A percentile compares a stretch with the other conserved stretches of the same genome.
Evolutionary conservation across 2,888 invertebrate genomes (phyloP).

Genomic region (Graphium colonna): DNA sequence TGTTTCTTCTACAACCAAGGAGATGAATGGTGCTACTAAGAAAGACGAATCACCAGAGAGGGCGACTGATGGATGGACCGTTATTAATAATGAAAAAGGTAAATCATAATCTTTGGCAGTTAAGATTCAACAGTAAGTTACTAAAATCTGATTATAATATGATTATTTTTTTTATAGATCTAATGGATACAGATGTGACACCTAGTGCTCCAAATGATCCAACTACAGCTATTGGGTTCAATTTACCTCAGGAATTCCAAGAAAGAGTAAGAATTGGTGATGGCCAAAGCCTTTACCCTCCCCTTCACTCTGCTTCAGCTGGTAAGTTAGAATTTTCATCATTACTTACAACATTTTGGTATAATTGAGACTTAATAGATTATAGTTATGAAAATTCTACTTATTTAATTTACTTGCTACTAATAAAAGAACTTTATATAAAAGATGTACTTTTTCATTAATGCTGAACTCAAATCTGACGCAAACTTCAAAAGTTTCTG

Average conservation of each 20-base stretch:
- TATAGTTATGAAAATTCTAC: too few species aligned
- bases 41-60: slow-evolving; percentile 53
- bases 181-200: slow-evolving; percentile 42
- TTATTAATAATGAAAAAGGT: slow-evolving; percentile 67
- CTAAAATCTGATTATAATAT: background rate
- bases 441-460: too few species aligned
- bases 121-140: background rate
- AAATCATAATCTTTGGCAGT: slow-evolving; percentile 13
- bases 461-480: too few species aligned
- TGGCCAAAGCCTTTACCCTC: slow-evolving; percentile 52
- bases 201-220: slow-evolving; percentile 32
- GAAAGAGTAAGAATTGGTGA: slow-evolving; percentile 44
- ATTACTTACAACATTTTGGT: too few species aligned
- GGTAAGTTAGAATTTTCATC: slow-evolving; percentile 40
- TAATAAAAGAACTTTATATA: too few species aligned
- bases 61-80: slow-evolving; percentile 58
- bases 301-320: slow-evolving; percentile 56
- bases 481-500: too few species aligned
- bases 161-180: slow-evolving; percentile 41
- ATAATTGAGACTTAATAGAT: too few species aligned
- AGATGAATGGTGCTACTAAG: slow-evolving; percentile 20
- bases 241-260: slow-evolving; percentile 56
- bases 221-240: slow-evolving; percentile 47
- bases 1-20: slow-evolving; percentile 27
- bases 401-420: too few species aligned